Percentiles rank a stretch among this genome's conserved stretches.
These are phyloP conservation scores for Stictonetta naevosa DNA, from an alignment of 2,113 vertebrate species.

Conservation along the genomic window DNA sequence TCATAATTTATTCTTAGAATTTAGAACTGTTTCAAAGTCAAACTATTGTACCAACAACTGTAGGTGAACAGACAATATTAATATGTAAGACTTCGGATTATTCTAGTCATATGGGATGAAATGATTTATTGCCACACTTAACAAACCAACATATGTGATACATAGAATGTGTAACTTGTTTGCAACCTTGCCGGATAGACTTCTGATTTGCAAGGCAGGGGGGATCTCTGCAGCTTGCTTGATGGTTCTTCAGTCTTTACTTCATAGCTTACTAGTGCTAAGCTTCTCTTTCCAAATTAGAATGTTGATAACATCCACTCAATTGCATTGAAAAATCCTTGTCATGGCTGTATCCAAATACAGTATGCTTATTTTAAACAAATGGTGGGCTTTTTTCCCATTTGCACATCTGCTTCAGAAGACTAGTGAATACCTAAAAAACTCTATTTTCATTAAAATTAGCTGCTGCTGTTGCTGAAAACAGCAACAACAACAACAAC, in stretches of 20 bases:
- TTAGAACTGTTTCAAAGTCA: background rate
- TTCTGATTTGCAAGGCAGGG: background rate
- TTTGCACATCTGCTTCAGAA: background rate
- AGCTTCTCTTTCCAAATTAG: background rate
- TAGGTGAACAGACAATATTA: background rate
- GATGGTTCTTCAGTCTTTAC: background rate
- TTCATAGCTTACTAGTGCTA: background rate
- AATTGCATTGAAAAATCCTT: background rate
- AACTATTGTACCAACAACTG: background rate
- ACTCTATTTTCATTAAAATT: background rate
- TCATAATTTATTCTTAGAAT: background rate
- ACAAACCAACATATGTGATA: background rate
- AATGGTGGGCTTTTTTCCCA: rapidly evolving
- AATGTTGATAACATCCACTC: background rate
- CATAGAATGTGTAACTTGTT: background rate
- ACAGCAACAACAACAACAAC: background rate
- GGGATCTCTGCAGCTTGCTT: background rate
- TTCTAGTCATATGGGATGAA: background rate
- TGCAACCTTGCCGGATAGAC: background rate
- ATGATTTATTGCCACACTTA: background rate
- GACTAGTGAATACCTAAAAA: background rate
- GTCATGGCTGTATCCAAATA: background rate
- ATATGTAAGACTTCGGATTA: background rate
- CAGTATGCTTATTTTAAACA: background rate
- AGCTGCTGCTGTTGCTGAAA: background rate